Evolutionary conservation across 1,140 invertebrate species (phyloP).

Genomic region (Glomeris maerens): DNA sequence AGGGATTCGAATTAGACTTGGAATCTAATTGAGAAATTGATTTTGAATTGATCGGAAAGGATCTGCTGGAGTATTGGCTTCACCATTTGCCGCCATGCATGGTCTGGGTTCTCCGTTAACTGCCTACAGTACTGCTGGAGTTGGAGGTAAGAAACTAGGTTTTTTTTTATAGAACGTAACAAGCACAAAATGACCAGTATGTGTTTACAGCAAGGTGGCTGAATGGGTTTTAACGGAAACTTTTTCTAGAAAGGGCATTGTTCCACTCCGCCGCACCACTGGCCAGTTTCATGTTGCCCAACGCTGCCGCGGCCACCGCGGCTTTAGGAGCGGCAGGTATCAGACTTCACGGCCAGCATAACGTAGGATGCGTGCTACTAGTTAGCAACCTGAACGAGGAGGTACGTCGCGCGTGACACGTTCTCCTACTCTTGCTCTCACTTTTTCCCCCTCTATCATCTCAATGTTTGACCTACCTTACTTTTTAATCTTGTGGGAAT

Average conservation of each 20-base stretch:
- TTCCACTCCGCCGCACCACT: conserved; percentile 38
- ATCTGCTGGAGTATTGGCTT: conserved; percentile 61
- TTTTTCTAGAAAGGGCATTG: no score
- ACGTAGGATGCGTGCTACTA: conserved; percentile 59
- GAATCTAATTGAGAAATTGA: no score
- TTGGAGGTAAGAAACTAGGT: conserved; percentile 40
- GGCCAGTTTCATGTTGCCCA: conserved; percentile 43
- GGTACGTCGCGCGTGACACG: conserved; percentile 40
- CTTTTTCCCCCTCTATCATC: conserved; percentile 12
- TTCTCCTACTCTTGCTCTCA: conserved; percentile 5
- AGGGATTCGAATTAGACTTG: no score
- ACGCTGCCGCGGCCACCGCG: conserved; percentile 44
- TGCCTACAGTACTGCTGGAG: conserved; percentile 48
- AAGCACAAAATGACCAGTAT: no score
- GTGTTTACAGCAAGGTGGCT: no score
- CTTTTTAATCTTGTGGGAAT: no score
- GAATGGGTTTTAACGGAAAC: no score
- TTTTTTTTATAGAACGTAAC: no score
- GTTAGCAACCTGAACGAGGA: conserved; percentile 85
- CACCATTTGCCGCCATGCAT: conserved; percentile 60
- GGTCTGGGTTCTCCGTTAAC: conserved; percentile 51
- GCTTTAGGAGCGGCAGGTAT: conserved; percentile 31
- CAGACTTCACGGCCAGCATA: conserved; percentile 26
- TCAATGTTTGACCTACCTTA: conserved; percentile 3
- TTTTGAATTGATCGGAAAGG: conserved; percentile 38